Conservation (phyloP, 2,113 vertebrate genomes). For the Dendropsophus ebraccatus region DNA sequence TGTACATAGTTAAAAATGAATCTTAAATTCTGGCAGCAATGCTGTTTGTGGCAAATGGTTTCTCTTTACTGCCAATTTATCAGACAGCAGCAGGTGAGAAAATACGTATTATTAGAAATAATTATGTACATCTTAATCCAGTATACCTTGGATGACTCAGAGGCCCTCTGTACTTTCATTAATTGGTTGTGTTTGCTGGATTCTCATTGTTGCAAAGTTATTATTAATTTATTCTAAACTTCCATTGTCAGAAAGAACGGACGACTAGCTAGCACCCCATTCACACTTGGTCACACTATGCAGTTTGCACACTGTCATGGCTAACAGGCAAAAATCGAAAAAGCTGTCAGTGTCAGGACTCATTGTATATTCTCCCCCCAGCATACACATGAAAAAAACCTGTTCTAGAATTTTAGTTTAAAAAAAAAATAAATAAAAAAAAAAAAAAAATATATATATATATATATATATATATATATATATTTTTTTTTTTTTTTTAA, state of each 20-base stretch:
- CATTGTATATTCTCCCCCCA: no score
- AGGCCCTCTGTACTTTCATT: background rate
- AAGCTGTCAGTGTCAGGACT: no score
- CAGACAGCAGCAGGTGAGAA: conserved; percentile 29
- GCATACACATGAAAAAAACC: no score
- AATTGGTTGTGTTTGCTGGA: background rate
- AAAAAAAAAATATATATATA: no score
- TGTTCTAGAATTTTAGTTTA: no score
- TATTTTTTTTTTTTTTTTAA: no score
- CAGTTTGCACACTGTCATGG: no score
- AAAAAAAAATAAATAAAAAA: no score
- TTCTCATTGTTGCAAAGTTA: background rate
- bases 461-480: no score
- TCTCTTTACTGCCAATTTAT: conserved; percentile 39
- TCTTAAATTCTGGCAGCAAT: background rate
- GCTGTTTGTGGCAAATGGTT: conserved; percentile 16
- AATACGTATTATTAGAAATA: conserved; percentile 34
- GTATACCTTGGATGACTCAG: conserved; percentile 22
- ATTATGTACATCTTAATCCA: conserved; percentile 36
- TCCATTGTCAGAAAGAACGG: background rate
- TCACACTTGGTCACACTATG: no score
- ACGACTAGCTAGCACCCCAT: background rate
- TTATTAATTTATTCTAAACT: background rate
- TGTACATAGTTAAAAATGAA: background rate
- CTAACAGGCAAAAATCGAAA: no score